Conservation (phyloP, 2,113 vertebrate species). For the Apistogramma diplotaenia region DNA sequence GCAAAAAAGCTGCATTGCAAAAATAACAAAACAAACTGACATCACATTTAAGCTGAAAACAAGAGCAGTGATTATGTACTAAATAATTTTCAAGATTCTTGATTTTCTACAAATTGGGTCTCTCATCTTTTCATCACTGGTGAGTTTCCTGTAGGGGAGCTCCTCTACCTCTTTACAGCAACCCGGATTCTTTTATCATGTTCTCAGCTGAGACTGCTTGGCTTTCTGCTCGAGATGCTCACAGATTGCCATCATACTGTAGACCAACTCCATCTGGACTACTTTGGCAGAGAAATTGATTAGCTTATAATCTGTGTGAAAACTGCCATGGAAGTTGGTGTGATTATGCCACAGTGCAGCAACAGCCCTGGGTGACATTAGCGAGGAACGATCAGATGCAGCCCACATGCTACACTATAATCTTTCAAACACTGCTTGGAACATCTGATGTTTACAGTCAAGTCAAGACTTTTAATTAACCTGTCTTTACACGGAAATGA, state of each 20-base stretch:
- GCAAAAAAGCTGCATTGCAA: background rate
- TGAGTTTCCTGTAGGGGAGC: background rate
- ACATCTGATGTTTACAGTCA: background rate
- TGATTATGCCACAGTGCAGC: conserved; percentile 37
- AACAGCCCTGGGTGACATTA: conserved; percentile 23
- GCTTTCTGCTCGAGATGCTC: conserved; percentile 34
- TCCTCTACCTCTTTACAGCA: conserved; percentile 22
- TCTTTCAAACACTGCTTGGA: background rate
- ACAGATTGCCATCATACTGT: conserved; percentile 46
- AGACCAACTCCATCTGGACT: conserved; percentile 45
- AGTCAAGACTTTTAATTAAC: conserved; percentile 15
- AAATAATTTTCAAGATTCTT: background rate
- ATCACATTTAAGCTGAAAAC: background rate
- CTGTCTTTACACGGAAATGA: background rate
- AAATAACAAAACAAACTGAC: background rate
- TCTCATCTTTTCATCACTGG: conserved; percentile 1
- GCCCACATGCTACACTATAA: background rate
- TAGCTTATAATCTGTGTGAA: conserved; percentile 46
- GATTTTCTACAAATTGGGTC: background rate
- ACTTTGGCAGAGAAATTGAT: conserved; percentile 53
- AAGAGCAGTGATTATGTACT: background rate
- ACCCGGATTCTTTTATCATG: conserved; percentile 56
- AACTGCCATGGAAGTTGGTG: conserved; percentile 22
- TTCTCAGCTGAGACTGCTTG: conserved; percentile 38
- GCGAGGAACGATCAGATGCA: conserved; percentile 1